Base-by-base conservation (phyloP, 2,113 vertebrate genomes). In the Pelecanoides urinatrix region DNA sequence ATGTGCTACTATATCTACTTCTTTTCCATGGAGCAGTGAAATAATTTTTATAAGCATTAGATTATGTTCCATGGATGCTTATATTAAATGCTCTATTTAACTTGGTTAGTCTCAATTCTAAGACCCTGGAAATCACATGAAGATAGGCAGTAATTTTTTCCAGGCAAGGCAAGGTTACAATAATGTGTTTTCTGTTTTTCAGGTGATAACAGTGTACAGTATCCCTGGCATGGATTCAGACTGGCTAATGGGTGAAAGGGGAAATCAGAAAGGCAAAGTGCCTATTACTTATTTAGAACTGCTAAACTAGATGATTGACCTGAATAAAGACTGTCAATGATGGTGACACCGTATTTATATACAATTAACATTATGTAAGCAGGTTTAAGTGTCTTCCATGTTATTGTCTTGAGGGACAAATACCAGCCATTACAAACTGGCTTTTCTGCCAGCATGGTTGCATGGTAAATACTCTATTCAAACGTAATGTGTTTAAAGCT, bases 281-380 rank as follows among this genome's bases (percentile, higher is more conserved):
- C 99, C 99, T 91, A 99, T 99, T 98, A 99, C 99, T 92, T 99
- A 99, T 97, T 98, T 99, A 98, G 99, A 99, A 98, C 98, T 99
- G 93, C 98, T 99, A 71, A 99, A 99, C 98, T 99, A 98, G 98
- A 87, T 92, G 66, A 90, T 91, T 96, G 96, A 86, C 94, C 95
- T 92, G 29, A 90, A 80, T 95, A 97, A 97, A 98, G 97, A 95
- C 90, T 96, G 95, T 94, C 89, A 90, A 87, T 94, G 95, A 96
- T 97, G 91, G 94, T 81, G 97, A 97, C 96, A 96, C 75, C 97
- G 26, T 99, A 98, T 99, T 99, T 99, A 99, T 99, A 98, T 97
- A 96, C 97, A 97, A 92, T 97, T 98, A 98, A 98, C 91, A 97
- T 98, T 98, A 92, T 98, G 95, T 97, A 98, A 95, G 91, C 97